Evolutionary conservation across 2,888 invertebrate species (phyloP).

Genomic region (Hanleya hanleyi): DNA sequence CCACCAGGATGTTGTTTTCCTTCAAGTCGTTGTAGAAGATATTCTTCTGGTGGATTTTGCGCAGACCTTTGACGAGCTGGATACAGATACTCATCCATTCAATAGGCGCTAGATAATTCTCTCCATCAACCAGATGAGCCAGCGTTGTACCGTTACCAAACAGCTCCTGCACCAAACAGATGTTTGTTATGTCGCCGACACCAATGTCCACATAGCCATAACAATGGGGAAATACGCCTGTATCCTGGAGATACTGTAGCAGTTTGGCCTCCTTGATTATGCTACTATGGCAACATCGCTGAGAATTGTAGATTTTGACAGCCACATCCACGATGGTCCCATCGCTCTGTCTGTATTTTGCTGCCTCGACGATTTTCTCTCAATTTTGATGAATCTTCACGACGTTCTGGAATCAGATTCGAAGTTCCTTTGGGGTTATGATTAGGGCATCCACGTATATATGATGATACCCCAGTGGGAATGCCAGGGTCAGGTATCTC

Average conservation of each 20-base stretch:
- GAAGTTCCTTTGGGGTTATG: too few species aligned
- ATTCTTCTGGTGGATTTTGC: neutral
- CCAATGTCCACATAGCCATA: neutral
- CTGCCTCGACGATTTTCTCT: slow-evolving; percentile 2
- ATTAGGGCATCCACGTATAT: too few species aligned
- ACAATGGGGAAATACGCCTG: neutral
- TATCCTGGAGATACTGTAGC: neutral
- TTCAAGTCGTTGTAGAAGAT: neutral
- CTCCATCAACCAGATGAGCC: neutral
- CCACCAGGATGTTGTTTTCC: neutral
- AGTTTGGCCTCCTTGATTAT: neutral
- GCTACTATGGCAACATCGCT: neutral
- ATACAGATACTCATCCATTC: neutral
- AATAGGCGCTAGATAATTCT: neutral
- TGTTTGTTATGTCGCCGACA: neutral
- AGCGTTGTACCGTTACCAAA: neutral
- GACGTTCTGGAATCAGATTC: too few species aligned
- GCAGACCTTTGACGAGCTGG: neutral
- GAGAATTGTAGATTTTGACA: neutral
- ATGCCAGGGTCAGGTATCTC: too few species aligned
- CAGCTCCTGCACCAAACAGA: neutral
- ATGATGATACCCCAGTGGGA: too few species aligned
- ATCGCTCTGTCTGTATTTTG: neutral
- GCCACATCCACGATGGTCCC: neutral
- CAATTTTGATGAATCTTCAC: too few species aligned